Percentiles rank a stretch among this genome's conserved stretches.
Evolutionary conservation across 2,113 vertebrate species (phyloP).

Genomic region (Lampris megalopsis): DNA sequence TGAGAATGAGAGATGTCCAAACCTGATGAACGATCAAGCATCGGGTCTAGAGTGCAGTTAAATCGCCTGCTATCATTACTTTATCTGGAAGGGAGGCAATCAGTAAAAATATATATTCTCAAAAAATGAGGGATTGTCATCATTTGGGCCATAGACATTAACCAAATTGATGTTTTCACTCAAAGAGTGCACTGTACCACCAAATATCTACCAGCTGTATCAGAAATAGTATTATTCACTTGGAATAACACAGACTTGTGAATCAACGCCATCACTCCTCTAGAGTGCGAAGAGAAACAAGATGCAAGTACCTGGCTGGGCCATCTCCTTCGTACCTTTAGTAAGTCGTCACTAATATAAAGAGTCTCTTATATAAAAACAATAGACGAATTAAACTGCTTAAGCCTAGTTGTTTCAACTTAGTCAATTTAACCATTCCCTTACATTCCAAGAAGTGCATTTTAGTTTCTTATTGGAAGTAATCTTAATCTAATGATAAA

Average conservation of each 20-base stretch:
- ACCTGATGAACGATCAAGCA: no score
- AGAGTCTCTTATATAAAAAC: background rate
- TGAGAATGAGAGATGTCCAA: no score
- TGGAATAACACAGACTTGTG: background rate
- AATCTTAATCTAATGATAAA: background rate
- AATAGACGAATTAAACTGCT: background rate
- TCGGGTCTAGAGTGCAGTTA: no score
- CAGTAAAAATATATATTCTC: no score
- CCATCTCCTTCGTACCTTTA: background rate
- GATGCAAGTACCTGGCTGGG: background rate
- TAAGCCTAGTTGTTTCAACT: background rate
- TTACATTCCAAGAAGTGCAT: background rate
- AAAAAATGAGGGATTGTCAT: no score
- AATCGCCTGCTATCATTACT: no score
- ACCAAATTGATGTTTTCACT: no score
- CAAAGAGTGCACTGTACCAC: background rate
- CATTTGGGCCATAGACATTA: no score
- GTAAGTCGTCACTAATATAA: background rate
- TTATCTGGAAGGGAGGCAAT: no score
- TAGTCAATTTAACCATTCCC: background rate
- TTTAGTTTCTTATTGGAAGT: background rate
- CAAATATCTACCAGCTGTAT: background rate
- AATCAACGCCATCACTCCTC: background rate
- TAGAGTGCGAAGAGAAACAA: background rate
- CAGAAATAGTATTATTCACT: background rate